phyloP scores from a whole-genome alignment of 2,888 invertebrate species.

The Eretmocerus hayati region DNA sequence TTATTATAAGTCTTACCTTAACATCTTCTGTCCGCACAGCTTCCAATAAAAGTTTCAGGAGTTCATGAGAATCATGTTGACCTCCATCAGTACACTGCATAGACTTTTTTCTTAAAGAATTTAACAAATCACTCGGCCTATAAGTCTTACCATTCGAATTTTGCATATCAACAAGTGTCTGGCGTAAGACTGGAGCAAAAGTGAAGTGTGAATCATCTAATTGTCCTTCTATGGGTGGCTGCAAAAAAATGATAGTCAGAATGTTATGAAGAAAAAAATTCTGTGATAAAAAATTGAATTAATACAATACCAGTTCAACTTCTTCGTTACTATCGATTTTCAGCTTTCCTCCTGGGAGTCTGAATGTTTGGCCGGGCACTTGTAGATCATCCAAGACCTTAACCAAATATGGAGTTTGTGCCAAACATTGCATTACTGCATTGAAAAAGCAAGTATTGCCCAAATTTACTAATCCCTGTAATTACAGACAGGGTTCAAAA shows the following conservation, averaged over 20 bases:
- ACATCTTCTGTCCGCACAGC: slow-evolving; percentile 68
- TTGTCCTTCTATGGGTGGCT: slow-evolving; percentile 58
- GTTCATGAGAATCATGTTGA: slow-evolving; percentile 95
- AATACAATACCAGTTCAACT: slow-evolving; percentile 46
- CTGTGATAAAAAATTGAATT: no score
- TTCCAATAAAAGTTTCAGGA: slow-evolving; percentile 84
- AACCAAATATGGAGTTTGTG: slow-evolving; percentile 74
- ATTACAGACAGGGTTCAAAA: slow-evolving; percentile 10
- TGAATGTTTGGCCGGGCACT: slow-evolving; percentile 62
- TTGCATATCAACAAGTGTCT: slow-evolving; percentile 65
- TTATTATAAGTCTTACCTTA: slow-evolving; percentile 41
- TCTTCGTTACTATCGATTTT: slow-evolving; percentile 50
- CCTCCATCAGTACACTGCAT: slow-evolving; percentile 89
- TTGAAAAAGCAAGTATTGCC: slow-evolving; percentile 98
- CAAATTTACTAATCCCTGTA: slow-evolving; percentile 76
- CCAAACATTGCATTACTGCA: slow-evolving; percentile 88
- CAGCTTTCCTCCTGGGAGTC: slow-evolving; percentile 65
- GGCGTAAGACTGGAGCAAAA: slow-evolving; percentile 61
- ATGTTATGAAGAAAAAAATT: neutral
- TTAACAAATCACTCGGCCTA: slow-evolving; percentile 59
- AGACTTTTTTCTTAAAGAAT: slow-evolving; percentile 59
- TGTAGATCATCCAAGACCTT: slow-evolving; percentile 65
- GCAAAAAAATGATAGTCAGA: slow-evolving; percentile 6
- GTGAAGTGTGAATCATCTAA: slow-evolving; percentile 64
- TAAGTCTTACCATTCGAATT: slow-evolving; percentile 53